Evolutionary conservation across 2,797 vertebrate genomes (phyloP).

Genomic region (Channallabes apus): DNA sequence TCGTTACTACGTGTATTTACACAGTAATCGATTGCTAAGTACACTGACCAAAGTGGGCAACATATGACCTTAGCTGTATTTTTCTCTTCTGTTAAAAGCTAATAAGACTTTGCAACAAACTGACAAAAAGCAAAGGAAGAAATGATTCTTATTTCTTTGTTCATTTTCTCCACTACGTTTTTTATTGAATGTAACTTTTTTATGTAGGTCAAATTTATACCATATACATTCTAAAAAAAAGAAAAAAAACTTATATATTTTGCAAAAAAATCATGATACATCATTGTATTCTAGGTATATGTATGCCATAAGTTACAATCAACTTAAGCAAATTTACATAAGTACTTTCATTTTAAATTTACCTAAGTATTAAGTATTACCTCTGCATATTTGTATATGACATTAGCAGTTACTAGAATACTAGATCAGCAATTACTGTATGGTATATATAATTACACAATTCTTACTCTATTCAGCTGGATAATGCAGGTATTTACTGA

Average conservation of each 20-base stretch:
- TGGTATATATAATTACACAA: not conserved
- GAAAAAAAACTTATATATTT: not conserved
- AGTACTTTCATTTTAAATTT: too few species aligned
- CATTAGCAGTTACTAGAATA: not conserved
- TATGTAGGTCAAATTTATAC: not conserved
- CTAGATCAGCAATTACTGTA: not conserved
- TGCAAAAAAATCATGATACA: not conserved
- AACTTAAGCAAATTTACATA: too few species aligned
- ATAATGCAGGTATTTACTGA: not conserved
- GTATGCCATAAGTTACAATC: too few species aligned
- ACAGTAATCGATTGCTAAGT: not conserved
- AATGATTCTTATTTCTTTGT: not conserved
- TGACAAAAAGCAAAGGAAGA: not conserved
- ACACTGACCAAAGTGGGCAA: not conserved
- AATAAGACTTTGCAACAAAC: not conserved
- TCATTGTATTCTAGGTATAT: not conserved
- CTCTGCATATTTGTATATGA: not conserved
- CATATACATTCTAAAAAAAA: not conserved
- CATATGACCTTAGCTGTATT: not conserved
- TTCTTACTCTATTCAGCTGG: not conserved
- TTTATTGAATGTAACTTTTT: not conserved
- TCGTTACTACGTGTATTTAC: slow-evolving; percentile 4
- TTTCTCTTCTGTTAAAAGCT: not conserved
- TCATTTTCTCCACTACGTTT: not conserved
- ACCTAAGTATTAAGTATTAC: too few species aligned